Evolutionary conservation across 1,140 invertebrate genomes (phyloP), one percentile per base, ranked within the genome.

Genomic region (Halesus radiatus): DNA sequence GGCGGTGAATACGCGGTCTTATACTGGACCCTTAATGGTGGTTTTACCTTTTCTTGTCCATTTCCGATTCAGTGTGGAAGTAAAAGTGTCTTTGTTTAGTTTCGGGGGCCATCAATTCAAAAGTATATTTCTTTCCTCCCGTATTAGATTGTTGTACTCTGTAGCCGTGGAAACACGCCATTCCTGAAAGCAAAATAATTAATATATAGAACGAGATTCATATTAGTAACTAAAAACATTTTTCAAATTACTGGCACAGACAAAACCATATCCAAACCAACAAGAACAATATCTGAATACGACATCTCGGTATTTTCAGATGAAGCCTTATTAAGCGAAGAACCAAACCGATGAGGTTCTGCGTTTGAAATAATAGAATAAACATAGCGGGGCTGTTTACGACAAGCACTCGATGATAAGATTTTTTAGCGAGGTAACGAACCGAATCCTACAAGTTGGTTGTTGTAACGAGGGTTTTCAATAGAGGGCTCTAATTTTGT

Each of bases 91-190:
- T 92, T 86, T 97, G 94, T 84, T 94, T 95, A 0, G 94, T 89
- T 84, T 97, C 95, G 3, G 96, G 95, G 52, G 98, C 96, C 85
- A 96, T 92, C 32, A 98, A 92, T 88, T 97, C 96, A 88, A 99
- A 99, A 20, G 95, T 95, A 87, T 96, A 95, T 87, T 96, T 97
- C 85, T 96, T 94, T 62, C 94, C 94, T 20, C 93, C 93, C 7
- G 94, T 92, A 81, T 89, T 91, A 83, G 94, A 94, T 76, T 93
- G 93, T 88, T 97, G 95, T 76, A 98, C 96, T 85, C 94, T 92
- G 88, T 98, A 99, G 62, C 97, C 97, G 87, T 98, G 97, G n/a
- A 98, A 91, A 88, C 96, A 97, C 58, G 95, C 94, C 87, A 98
- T 95, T 68, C 97, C 96, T 94, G 81, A 20, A 85, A 86, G 74